phyloP scores from a whole-genome alignment of 2,113 vertebrate genomes.

The Ochotona princeps region DNA sequence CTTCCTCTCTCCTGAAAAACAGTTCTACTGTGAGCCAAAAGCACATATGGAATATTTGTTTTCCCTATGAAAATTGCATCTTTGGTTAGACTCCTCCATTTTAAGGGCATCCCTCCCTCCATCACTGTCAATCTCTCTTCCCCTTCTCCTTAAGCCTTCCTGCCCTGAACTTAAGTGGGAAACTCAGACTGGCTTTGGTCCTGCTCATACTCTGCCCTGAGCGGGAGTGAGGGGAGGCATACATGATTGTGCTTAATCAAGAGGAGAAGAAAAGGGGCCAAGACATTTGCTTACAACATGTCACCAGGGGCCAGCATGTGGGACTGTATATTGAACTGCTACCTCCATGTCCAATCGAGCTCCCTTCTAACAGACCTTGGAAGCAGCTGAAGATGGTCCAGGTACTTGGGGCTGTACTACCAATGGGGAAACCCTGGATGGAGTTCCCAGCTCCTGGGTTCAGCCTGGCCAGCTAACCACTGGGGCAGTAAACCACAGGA shows the following conservation, averaged over 20 bases:
- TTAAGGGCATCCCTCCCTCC: neutral
- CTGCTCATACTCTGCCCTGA: neutral
- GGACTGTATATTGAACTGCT: too few relatives aligned
- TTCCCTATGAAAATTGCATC: neutral
- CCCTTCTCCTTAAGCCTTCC: neutral
- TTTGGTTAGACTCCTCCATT: neutral
- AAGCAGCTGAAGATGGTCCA: too few relatives aligned
- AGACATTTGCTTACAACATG: neutral
- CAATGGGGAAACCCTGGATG: too few relatives aligned
- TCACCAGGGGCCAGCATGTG: neutral
- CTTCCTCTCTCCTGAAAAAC: neutral
- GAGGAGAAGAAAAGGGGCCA: neutral
- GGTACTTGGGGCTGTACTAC: too few relatives aligned
- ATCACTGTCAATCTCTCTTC: neutral
- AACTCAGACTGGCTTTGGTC: neutral
- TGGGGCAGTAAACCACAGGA: too few relatives aligned
- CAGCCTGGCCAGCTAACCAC: too few relatives aligned
- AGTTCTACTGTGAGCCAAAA: neutral
- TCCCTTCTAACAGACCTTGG: too few relatives aligned
- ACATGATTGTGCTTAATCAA: neutral
- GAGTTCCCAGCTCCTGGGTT: too few relatives aligned
- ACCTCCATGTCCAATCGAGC: too few relatives aligned
- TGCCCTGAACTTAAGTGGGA: neutral
- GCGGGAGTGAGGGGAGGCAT: neutral
- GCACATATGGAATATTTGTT: neutral